Percentiles rank a stretch among this genome's conserved stretches.
phyloP scores from a whole-genome alignment of 2,113 vertebrate species.

The Illadopsis cleaveri region DNA sequence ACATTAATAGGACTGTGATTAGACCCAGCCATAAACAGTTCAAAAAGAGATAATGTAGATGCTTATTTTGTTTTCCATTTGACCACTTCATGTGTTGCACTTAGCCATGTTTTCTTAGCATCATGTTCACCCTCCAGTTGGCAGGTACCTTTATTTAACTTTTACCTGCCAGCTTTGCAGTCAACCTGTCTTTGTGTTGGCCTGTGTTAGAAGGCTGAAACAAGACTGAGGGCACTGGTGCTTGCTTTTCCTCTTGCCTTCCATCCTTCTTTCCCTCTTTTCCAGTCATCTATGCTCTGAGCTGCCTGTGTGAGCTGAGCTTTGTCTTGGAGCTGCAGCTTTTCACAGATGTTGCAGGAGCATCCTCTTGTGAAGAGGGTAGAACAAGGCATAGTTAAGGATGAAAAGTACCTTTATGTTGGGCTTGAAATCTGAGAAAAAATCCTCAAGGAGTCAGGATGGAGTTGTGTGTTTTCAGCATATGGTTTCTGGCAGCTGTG shows the following conservation, averaged over 20 bases:
- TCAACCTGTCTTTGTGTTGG: background rate
- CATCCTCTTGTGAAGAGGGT: background rate
- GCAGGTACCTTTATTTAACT: conserved; percentile 21
- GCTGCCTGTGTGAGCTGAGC: background rate
- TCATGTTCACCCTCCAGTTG: background rate
- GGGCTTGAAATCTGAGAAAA: background rate
- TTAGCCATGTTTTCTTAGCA: background rate
- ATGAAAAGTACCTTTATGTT: background rate
- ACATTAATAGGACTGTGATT: background rate
- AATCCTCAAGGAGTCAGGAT: background rate
- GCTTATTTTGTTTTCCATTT: conserved; percentile 8
- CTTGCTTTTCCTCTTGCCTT: background rate
- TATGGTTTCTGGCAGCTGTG: background rate
- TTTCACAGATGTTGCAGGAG: background rate
- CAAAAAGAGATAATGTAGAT: background rate
- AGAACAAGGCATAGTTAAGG: background rate
- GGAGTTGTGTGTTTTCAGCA: background rate
- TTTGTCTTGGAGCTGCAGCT: background rate
- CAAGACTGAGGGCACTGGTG: background rate
- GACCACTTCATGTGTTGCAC: background rate
- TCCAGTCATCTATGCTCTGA: background rate
- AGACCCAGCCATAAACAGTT: background rate
- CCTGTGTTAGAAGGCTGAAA: background rate
- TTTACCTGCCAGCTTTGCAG: background rate
- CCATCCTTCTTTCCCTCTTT: background rate